These are phyloP conservation scores for Lepas anatifera DNA, from an alignment of 2,888 invertebrate species.

Conservation along the genomic window DNA sequence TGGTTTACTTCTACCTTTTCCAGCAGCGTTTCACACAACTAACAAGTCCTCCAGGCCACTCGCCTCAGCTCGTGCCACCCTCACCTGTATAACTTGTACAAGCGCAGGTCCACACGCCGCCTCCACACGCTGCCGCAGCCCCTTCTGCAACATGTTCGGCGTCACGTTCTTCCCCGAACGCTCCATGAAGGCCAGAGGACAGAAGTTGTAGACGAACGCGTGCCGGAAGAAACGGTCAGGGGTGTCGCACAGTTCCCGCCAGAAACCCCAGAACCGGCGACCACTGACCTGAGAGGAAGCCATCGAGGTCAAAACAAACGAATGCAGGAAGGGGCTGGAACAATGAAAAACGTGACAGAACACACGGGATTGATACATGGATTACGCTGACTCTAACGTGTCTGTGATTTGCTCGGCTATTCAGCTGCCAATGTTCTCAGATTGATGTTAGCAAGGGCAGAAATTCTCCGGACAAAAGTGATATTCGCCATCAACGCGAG, in stretches of 20 bases:
- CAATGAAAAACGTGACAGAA: no score
- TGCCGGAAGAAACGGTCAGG: conserved; percentile 64
- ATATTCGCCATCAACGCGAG: no score
- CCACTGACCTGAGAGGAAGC: conserved; percentile 42
- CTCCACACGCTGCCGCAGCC: neutral
- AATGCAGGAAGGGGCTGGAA: conserved; percentile 16
- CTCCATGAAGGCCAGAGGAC: conserved; percentile 74
- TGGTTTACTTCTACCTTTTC: no score
- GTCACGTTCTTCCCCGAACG: conserved; percentile 68
- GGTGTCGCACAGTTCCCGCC: conserved; percentile 51
- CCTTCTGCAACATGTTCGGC: conserved; percentile 55
- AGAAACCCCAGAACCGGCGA: conserved; percentile 66
- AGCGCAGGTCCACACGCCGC: neutral
- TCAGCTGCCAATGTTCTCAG: no score
- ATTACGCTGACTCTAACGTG: no score
- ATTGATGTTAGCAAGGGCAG: no score
- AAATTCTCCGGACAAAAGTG: no score
- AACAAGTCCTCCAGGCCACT: no score
- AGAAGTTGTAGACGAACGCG: conserved; percentile 78
- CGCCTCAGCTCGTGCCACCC: neutral
- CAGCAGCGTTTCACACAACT: no score
- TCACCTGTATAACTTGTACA: neutral
- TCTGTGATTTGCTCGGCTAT: no score
- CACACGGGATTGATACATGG: no score
- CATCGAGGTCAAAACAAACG: conserved; percentile 12